Base-by-base conservation (phyloP, 2,797 vertebrate genomes). In the Oryzias dopingdopingensis region DNA sequence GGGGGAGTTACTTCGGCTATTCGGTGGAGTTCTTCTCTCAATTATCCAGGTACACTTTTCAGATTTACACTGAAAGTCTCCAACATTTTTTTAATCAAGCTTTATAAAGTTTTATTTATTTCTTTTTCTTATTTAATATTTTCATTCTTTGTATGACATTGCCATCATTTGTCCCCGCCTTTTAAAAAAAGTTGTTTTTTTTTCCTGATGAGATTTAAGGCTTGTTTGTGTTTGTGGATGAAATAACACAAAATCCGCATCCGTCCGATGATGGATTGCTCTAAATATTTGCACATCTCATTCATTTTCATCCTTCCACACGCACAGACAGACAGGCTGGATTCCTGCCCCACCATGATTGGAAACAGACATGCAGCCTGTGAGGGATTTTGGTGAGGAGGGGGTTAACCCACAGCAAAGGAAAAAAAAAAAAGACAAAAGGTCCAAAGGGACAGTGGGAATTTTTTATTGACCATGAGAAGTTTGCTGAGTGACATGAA, bases 311-410 rank as follows among this genome's bases (percentile, higher is more conserved):
- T 44, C 15, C 16, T n/a, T n/a, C 42, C 42, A 44, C 42, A 44
- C 42, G 15, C 16, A 44, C 42, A 44, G 16, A 44, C 42, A 17
- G n/a, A 44, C n/a, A 44, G 16, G 17, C 42, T 17, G 16, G 17
- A 44, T 44, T 17, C 42, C 42, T 16, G n/a, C n/a, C 42, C 42
- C 16, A 44, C 14, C 14, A 44, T 44, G 42, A 44, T 44, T 44
- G 42, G 42, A 44, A 44, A 44, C 42, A 44, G 42, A 44, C 42
- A 44, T 44, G 42, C 2, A 44, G 41, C 46, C n/a, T 40, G 42
- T 44, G 42, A n/a, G 42, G 16, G n/a, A n/a, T n/a, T 42, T 10
- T 37, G 32, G 32, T 37, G 32, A 37, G 32, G 32, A 37, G 32
- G 32, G 32, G 32, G 32, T 37, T 37, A 37, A 37, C 32, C 32